Evolutionary conservation across 2,797 vertebrate genomes (phyloP).

Genomic region (Microctenopoma lineatum): DNA sequence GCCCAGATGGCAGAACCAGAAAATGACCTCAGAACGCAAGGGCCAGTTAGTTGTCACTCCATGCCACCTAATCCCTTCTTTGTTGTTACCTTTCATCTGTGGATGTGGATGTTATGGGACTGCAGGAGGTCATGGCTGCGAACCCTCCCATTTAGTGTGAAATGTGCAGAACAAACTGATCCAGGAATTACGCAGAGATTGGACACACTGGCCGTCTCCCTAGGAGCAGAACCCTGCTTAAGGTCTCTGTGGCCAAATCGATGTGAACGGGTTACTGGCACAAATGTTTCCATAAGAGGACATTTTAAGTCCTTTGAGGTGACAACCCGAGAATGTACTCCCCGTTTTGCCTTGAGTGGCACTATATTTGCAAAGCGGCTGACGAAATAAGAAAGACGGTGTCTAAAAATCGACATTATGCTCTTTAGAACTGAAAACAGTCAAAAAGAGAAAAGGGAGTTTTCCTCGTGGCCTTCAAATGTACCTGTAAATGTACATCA

Average conservation of each 20-base stretch:
- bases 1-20: constrained; percentile 92
- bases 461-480: constrained; percentile 14
- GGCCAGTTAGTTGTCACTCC: constrained; percentile 79
- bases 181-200: constrained; percentile 79
- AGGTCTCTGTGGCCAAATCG: constrained; percentile 63
- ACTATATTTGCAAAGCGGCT: constrained; percentile 24
- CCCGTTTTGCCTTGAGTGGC: constrained; percentile 26
- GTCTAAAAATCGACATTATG: constrained; percentile 16
- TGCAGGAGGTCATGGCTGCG: constrained; percentile 80
- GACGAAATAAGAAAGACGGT: constrained; percentile 12
- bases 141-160: constrained; percentile 85
- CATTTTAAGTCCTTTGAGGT: constrained; percentile 49
- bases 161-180: constrained; percentile 91
- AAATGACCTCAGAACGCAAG: constrained; percentile 72
- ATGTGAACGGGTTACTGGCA: constrained; percentile 72
- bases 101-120: constrained; percentile 87
- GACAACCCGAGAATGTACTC: constrained; percentile 42
- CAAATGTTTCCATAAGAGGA: constrained; percentile 73
- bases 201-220: constrained; percentile 76
- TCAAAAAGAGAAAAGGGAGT: constrained; percentile 4
- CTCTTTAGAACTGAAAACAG: constrained; percentile 29
- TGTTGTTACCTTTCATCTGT: constrained; percentile 92
- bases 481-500: constrained; percentile 37
- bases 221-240: constrained; percentile 59
- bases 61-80: constrained; percentile 85